phyloP scores from a whole-genome alignment of 1,140 invertebrate species.

The Plodia interpunctella region DNA sequence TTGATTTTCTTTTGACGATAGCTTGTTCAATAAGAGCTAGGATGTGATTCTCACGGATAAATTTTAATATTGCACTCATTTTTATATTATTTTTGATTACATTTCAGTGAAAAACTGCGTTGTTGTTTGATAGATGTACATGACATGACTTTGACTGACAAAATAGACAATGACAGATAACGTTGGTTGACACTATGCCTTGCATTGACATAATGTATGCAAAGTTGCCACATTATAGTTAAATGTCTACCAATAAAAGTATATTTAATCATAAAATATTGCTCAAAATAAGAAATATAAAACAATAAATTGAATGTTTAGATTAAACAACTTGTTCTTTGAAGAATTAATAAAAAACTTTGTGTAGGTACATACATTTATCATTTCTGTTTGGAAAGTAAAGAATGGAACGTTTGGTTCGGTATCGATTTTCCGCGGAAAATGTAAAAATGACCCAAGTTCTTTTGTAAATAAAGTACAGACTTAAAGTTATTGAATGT shows the following conservation, averaged over 20 bases:
- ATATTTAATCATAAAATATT: no score
- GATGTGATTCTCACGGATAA: slow-evolving; percentile 80
- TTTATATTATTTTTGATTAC: slow-evolving; percentile 61
- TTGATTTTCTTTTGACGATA: slow-evolving; percentile 75
- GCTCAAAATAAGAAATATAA: no score
- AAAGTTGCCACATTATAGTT: neutral
- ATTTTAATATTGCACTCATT: slow-evolving; percentile 79
- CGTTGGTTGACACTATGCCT: no score
- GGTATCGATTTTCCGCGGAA: slow-evolving; percentile 37
- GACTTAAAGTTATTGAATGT: neutral
- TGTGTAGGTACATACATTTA: neutral
- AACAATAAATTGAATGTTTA: no score
- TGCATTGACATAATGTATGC: no score
- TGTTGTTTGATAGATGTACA: slow-evolving; percentile 42
- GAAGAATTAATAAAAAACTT: no score
- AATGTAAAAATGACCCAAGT: slow-evolving; percentile 20
- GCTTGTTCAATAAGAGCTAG: slow-evolving; percentile 80
- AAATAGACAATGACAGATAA: neutral
- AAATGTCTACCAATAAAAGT: no score
- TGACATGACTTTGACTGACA: slow-evolving; percentile 32
- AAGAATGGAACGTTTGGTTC: slow-evolving; percentile 21
- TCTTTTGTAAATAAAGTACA: neutral
- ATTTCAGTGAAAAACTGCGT: slow-evolving; percentile 57
- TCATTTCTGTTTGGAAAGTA: no score
- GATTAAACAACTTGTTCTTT: no score